Percentiles rank a stretch among this genome's conserved stretches.
Conservation (phyloP, 2,113 vertebrate species). For the Cyprinodon tularosa region DNA sequence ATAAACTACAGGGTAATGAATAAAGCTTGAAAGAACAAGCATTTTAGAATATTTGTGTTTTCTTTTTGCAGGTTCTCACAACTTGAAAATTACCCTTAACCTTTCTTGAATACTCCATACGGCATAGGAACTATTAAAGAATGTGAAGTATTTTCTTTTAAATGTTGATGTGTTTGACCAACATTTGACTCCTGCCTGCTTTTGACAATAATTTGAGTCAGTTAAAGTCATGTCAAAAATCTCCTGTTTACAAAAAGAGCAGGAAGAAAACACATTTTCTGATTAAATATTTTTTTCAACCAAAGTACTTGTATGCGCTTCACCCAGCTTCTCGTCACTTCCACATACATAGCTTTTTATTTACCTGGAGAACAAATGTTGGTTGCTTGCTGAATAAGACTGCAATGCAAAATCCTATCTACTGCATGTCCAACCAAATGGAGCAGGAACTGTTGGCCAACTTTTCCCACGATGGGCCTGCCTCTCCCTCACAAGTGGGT, state of each 20-base stretch:
- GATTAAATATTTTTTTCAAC: background rate
- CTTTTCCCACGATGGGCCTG: conserved; percentile 57
- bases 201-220: no score
- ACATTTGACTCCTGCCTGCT: background rate
- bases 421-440: conserved; percentile 60
- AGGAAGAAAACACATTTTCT: background rate
- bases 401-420: conserved; percentile 58
- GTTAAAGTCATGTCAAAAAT: conserved; percentile 5
- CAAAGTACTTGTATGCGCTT: conserved; percentile 12
- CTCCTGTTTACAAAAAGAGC: background rate
- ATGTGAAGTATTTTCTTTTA: background rate
- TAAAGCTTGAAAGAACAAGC: no score
- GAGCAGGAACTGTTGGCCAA: conserved; percentile 59
- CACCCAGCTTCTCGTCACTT: conserved; percentile 22
- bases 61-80: no score
- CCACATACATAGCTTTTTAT: conserved; percentile 39
- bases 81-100: no score
- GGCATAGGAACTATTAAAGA: background rate
- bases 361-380: conserved; percentile 34
- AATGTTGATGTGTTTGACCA: background rate
- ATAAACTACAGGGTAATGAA: no score
- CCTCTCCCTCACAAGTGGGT: conserved; percentile 47
- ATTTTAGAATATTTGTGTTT: no score
- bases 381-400: conserved; percentile 61
- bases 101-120: no score